A percentile compares a stretch with the other conserved stretches of the same genome.
Conservation (phyloP, 2,888 invertebrate genomes). For the Leptarthrus brevirostris region DNA sequence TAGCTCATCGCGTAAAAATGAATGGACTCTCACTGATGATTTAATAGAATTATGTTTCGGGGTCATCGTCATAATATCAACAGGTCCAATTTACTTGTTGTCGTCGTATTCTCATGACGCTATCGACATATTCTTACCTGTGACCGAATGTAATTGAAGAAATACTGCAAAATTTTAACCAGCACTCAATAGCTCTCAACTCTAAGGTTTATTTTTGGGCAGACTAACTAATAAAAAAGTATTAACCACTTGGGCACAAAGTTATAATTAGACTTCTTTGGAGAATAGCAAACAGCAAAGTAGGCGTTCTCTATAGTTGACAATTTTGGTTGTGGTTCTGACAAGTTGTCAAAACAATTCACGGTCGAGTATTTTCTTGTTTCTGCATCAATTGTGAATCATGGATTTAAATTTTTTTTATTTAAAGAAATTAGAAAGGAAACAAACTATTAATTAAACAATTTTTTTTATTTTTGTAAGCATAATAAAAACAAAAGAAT, state of each 20-base stretch:
- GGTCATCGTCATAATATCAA: constrained; percentile 40
- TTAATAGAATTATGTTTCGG: constrained; percentile 42
- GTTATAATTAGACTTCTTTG: constrained; percentile 24
- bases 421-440: no score
- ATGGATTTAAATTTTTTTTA: constrained; percentile 1
- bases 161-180: neutral
- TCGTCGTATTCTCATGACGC: neutral
- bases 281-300: neutral
- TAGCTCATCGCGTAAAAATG: constrained; percentile 40
- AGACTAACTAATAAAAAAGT: neutral
- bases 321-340: neutral
- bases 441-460: no score
- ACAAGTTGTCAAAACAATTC: neutral
- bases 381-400: neutral
- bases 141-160: neutral
- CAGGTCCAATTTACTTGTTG: constrained; percentile 8
- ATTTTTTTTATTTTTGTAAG: no score
- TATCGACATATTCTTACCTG: neutral
- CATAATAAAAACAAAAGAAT: no score
- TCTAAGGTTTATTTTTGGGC: constrained; percentile 29
- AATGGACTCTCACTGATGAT: constrained; percentile 23
- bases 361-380: neutral
- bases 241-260: constrained; percentile 3
- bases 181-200: neutral
- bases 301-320: constrained; percentile 20